A percentile compares a stretch with the other conserved stretches of the same genome.
phyloP scores from a whole-genome alignment of 2,888 invertebrate genomes.

The Pseudococcus viburni region DNA sequence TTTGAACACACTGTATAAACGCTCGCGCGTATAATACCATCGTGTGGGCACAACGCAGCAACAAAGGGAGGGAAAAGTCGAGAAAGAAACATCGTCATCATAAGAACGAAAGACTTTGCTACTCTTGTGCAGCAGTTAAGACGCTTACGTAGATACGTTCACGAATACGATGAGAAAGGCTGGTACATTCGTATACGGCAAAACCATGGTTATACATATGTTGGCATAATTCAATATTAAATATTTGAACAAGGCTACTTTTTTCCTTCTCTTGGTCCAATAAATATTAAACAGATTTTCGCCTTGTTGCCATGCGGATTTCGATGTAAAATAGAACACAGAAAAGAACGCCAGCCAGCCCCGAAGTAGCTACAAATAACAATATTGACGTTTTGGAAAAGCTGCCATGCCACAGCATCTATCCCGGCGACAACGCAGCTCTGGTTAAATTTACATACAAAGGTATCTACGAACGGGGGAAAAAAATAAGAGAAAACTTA shows the following conservation, averaged over 20 bases:
- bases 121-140: neutral
- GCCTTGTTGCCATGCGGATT: neutral
- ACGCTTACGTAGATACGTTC: neutral
- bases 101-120: neutral
- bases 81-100: too few relatives aligned
- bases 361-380: neutral
- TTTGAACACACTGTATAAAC: too few relatives aligned
- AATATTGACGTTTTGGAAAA: conserved; percentile 42
- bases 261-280: neutral
- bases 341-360: neutral
- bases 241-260: conserved; percentile 39
- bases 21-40: too few relatives aligned
- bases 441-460: conserved; percentile 25
- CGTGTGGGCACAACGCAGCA: too few relatives aligned
- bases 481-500: conserved; percentile 73
- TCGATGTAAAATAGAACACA: neutral
- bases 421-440: neutral
- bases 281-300: conserved; percentile 46
- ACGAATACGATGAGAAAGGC: neutral
- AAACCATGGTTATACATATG: neutral
- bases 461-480: neutral
- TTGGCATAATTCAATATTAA: conserved; percentile 35
- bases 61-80: too few relatives aligned
- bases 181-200: neutral
- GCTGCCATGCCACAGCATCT: neutral